Evolutionary conservation across 2,113 vertebrate genomes (phyloP).

Genomic region (Phyllostomus hastatus): DNA sequence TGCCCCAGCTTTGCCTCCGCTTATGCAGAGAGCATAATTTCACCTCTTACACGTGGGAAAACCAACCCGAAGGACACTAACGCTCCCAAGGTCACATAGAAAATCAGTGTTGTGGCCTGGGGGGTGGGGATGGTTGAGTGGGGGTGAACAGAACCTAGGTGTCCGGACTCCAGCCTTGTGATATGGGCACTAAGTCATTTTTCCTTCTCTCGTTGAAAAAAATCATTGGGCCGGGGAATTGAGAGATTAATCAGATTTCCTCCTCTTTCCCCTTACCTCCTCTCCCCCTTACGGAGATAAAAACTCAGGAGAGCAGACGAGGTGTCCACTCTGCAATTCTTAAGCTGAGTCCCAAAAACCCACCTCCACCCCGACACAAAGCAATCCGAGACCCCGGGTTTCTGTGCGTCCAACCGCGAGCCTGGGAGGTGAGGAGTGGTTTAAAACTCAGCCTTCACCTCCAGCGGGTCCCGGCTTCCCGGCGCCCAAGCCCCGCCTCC

Average conservation of each 20-base stretch:
- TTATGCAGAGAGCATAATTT: constrained; percentile 19
- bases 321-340: neutral
- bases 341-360: neutral
- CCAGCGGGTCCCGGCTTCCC: constrained; percentile 59
- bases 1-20: neutral
- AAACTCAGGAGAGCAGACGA: constrained; percentile 53
- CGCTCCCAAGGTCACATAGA: constrained; percentile 73
- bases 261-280: constrained; percentile 8
- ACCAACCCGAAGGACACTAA: constrained; percentile 60
- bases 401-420: neutral
- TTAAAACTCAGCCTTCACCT: constrained; percentile 60
- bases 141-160: constrained; percentile 35
- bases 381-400: neutral
- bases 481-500: constrained; percentile 71
- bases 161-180: constrained; percentile 16
- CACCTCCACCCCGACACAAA: constrained; percentile 46
- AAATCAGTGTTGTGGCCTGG: constrained; percentile 40
- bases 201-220: neutral
- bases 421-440: constrained; percentile 39
- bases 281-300: constrained; percentile 30
- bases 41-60: constrained; percentile 63
- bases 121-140: neutral
- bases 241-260: constrained; percentile 58
- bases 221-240: neutral
- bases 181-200: constrained; percentile 25